Conservation (phyloP, 2,888 invertebrate species). For the Sthenelais limicola region DNA sequence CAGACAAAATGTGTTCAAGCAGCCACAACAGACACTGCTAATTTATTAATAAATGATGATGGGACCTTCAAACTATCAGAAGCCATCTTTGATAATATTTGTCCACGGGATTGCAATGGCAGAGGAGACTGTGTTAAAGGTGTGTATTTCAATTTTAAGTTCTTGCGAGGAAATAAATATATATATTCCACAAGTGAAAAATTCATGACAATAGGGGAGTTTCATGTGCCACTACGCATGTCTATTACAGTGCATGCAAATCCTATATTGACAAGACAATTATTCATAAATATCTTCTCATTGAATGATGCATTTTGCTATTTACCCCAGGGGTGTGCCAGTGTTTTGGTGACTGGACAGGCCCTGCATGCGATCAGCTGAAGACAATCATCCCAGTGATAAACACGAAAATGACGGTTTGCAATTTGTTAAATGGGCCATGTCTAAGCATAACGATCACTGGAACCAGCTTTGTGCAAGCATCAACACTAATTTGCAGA, state of each 20-base stretch:
- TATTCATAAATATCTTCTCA: no score
- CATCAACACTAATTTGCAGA: conserved; percentile 18
- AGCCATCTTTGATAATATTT: conserved; percentile 46
- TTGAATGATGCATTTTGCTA: no score
- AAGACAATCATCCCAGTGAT: not conserved
- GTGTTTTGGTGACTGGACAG: conserved; percentile 20
- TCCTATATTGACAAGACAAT: no score
- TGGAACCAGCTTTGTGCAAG: conserved; percentile 7
- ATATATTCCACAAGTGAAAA: no score
- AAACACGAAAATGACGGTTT: not conserved
- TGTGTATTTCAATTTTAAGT: no score
- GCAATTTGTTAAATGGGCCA: not conserved
- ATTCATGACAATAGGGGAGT: no score
- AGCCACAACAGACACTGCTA: not conserved
- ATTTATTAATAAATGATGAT: not conserved
- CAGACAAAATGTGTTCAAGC: not conserved
- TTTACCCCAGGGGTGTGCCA: conserved; percentile 15
- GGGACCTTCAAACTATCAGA: conserved; percentile 1
- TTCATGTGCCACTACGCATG: no score
- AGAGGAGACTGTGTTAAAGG: conserved; percentile 54
- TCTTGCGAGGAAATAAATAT: no score
- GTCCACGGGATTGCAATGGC: conserved; percentile 52
- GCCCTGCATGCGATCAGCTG: conserved; percentile 1
- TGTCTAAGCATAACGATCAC: conserved; percentile 1
- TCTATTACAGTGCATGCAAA: no score